Evolutionary conservation across 2,113 vertebrate species (phyloP), one percentile per base, ranked within the genome.

Genomic region (Baryphthengus martii): DNA sequence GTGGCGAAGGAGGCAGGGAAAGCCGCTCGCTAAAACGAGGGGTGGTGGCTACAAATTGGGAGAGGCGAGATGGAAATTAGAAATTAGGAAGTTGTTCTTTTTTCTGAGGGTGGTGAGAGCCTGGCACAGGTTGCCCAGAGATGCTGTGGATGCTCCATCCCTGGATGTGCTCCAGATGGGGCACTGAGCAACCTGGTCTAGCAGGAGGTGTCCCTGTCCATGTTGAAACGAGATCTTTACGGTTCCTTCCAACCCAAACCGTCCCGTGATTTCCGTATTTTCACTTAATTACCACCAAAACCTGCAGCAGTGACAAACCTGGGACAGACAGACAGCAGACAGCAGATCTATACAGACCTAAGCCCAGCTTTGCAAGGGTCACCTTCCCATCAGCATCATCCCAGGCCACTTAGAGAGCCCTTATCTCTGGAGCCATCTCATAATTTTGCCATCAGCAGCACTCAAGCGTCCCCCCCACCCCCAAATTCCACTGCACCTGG

Each of bases 401-500:
- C 3, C 2, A 37, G 44, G 47, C 23, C 42, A 26, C 49, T 70
- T 17, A 20, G 25, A 58, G 58, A 42, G 28, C 49, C 1, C 0
- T 13, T 92, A 80, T 85, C 85, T 61, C 29, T 2, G 8, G 70
- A 91, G 42, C 58, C 84, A 82, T 90, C 85, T 52, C 70, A 40
- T 2, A 12, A 20, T 53, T 89, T 67, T 50, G 66, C 26, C 33
- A 84, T 29, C 55, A 15, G 81, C 50, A 76, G 85, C 42, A 59
- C 75, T 74, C 73, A 19, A 87, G 70, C 15, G 6, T 11, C 29
- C 63, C 25, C 29, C 63, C 63, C 65, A 9, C 7, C 68, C 23
- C 25, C 72, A 70, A 91, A 94, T 73, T 94, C 88, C 86, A 85
- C 93, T 61, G 94, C 96, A 97, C 97, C 97, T 97, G 96, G 95